phyloP scores from a whole-genome alignment of 92 coral and sea anemone species.

The Zoanthus solanderi region DNA sequence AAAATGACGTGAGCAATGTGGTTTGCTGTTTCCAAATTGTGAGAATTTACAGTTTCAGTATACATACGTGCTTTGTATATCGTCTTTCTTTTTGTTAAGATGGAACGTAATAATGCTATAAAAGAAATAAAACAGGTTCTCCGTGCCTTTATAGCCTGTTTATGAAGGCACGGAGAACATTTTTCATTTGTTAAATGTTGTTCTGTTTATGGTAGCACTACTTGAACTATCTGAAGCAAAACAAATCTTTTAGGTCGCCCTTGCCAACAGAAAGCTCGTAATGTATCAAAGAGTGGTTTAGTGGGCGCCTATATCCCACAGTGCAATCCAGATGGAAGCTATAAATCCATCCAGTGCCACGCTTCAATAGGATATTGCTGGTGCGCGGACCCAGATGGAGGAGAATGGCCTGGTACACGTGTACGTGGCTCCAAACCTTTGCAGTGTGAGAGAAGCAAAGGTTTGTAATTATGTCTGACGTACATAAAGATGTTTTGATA shows the following conservation, averaged over 20 bases:
- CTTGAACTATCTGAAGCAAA: neutral
- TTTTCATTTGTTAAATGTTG: too few species aligned
- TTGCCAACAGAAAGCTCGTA: constrained; percentile 13
- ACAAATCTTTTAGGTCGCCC: neutral
- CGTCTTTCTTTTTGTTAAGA: too few species aligned
- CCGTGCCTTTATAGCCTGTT: too few species aligned
- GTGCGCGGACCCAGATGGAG: constrained; percentile 39
- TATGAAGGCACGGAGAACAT: too few species aligned
- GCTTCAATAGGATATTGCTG: constrained; percentile 38
- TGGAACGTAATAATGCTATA: too few species aligned
- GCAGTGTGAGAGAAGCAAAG: constrained; percentile 24
- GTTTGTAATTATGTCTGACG: neutral
- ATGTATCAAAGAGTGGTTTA: neutral
- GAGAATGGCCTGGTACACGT: constrained; percentile 39
- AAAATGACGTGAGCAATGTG: too few species aligned
- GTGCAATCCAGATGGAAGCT: constrained; percentile 31
- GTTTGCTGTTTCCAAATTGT: too few species aligned
- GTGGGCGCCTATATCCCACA: constrained; percentile 17
- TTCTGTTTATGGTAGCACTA: too few species aligned
- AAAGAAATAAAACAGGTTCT: too few species aligned
- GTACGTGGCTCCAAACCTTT: constrained; percentile 6
- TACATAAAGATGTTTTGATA: too few species aligned
- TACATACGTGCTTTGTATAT: too few species aligned
- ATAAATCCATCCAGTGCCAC: constrained; percentile 28
- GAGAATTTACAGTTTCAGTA: too few species aligned